Evolutionary conservation across 2,113 vertebrate species (phyloP), one percentile per base, ranked within the genome.

Genomic region (Himantopus leucocephalus): DNA sequence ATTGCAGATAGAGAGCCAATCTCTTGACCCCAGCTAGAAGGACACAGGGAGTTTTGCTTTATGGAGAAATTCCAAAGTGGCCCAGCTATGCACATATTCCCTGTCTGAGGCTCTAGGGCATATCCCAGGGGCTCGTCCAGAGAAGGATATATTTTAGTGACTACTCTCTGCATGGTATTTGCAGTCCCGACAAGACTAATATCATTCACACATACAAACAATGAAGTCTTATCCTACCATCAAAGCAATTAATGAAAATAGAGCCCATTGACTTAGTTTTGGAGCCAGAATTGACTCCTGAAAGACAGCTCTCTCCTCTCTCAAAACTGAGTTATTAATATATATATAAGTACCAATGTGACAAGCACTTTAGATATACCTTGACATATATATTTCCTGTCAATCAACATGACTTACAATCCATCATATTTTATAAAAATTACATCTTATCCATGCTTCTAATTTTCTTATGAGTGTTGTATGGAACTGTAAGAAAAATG

Each of bases 201-300:
- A 70, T 79, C 29, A 82, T 92, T 94, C 77, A 64, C 58, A 72
- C 53, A 72, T 78, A 63, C 18, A 20, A 86, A 95, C 95, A 96
- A 78, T 91, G 76, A 87, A 95, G 30, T 79, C 77, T 85, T 94
- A 97, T 91, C 74, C 89, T 39, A 76, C 66, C 71, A 70, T 66
- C 73, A 79, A 95, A 92, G 70, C 71, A 89, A 96, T 90, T 96
- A 97, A 92, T 85, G 94, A 90, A 97, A 97, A 90, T 6, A 83
- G 58, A 97, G 48, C 41, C 71, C 50, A 75, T 90, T 71, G 95
- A 73, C 70, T 72, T 63, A 62, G 58, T 50, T 76, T 20, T 34
- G 22, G 62, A 97, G 80, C 32, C 48, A 91, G 77, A 94, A 92
- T 5, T 92, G 76, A 95, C 76, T 91, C 66, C 70, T 62, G 64